phyloP scores from a whole-genome alignment of 92 coral and sea anemone species.

The Porites evermanni region DNA sequence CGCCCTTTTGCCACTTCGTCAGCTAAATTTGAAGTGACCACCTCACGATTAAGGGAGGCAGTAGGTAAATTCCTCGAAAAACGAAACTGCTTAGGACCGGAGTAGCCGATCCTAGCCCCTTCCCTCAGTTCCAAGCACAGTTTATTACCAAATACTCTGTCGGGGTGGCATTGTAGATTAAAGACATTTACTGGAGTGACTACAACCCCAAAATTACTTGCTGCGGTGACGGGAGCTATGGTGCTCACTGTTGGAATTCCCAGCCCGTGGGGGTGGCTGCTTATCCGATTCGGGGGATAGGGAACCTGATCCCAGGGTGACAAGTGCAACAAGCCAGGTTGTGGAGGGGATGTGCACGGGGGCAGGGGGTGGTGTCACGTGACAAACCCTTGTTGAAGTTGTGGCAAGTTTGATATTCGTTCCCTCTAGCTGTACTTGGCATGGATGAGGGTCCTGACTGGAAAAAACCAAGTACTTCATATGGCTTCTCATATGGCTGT shows the following conservation, averaged over 20 bases:
- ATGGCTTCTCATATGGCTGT: slow-evolving; percentile 1
- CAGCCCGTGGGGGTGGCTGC: slow-evolving; percentile 31
- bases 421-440: slow-evolving; percentile 28
- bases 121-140: slow-evolving; percentile 43
- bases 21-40: slow-evolving; percentile 48
- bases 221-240: slow-evolving; percentile 27
- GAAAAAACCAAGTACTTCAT: slow-evolving; percentile 30
- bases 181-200: slow-evolving; percentile 24
- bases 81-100: slow-evolving; percentile 36
- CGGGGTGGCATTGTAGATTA: slow-evolving; percentile 34
- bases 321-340: slow-evolving; percentile 25
- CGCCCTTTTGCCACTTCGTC: slow-evolving; percentile 59
- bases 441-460: slow-evolving; percentile 55
- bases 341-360: slow-evolving; percentile 41
- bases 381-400: slow-evolving; percentile 35
- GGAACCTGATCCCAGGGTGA: slow-evolving; percentile 48
- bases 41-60: slow-evolving; percentile 46
- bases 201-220: slow-evolving; percentile 13
- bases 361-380: slow-evolving; percentile 39
- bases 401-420: slow-evolving; percentile 33
- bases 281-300: slow-evolving; percentile 13
- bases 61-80: slow-evolving; percentile 47
- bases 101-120: slow-evolving; percentile 61
- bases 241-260: slow-evolving; percentile 26
- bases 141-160: slow-evolving; percentile 46